phyloP scores from a whole-genome alignment of 2,888 invertebrate genomes.

The Patella pellucida region DNA sequence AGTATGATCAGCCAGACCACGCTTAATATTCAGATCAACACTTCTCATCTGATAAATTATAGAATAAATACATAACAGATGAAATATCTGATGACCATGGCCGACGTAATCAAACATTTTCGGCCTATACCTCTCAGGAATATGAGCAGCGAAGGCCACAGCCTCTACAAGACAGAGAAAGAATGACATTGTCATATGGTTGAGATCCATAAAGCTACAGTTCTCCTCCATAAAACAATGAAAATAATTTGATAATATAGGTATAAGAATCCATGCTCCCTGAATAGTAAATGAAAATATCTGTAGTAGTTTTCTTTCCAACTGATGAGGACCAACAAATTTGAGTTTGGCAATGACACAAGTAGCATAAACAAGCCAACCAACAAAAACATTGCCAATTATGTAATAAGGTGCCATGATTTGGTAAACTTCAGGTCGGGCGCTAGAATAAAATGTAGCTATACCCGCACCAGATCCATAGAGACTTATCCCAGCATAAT shows the following conservation, averaged over 20 bases:
- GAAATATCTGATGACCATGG: slow-evolving; percentile 37
- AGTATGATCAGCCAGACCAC: background rate
- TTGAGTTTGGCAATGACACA: slow-evolving; percentile 35
- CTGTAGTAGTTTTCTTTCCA: slow-evolving; percentile 39
- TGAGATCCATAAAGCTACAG: slow-evolving; percentile 28
- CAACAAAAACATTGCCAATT: slow-evolving; percentile 34
- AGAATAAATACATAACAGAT: slow-evolving; percentile 28
- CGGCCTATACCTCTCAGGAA: slow-evolving; percentile 46
- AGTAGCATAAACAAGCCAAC: slow-evolving; percentile 37
- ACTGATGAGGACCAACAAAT: slow-evolving; percentile 38
- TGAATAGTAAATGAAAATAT: slow-evolving; percentile 36
- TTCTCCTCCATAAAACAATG: slow-evolving; percentile 29
- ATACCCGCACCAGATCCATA: slow-evolving; percentile 39
- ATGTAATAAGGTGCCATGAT: slow-evolving; percentile 23
- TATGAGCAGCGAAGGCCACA: slow-evolving; percentile 49
- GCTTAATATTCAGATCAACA: slow-evolving; percentile 29
- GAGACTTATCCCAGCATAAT: slow-evolving; percentile 48
- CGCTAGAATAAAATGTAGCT: slow-evolving; percentile 37
- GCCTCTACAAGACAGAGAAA: slow-evolving; percentile 24
- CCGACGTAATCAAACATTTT: slow-evolving; percentile 47
- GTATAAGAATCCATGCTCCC: slow-evolving; percentile 25
- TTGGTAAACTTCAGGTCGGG: slow-evolving; percentile 26
- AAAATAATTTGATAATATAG: slow-evolving; percentile 28
- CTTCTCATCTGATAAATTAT: slow-evolving; percentile 33
- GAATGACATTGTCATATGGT: slow-evolving; percentile 34